Evolutionary conservation across 2,888 invertebrate genomes (phyloP), one percentile per base, ranked within the genome.

Genomic region (Erebia aethiops): DNA sequence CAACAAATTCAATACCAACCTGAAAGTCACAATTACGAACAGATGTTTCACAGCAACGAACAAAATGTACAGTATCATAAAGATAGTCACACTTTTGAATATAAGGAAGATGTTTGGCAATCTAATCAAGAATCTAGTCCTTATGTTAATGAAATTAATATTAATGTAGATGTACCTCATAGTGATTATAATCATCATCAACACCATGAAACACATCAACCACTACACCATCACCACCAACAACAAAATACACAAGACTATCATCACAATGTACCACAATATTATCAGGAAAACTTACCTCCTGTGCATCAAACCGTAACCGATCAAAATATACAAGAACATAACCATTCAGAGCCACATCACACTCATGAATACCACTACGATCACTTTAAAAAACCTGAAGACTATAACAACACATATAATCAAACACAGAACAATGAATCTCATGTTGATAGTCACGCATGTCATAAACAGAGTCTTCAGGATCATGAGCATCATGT

Each of bases 1-100:
- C 76, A 75, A 57, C 75, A 81, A 41, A 71, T 78, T 63, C 73
- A 79, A 62, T 74, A 75, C 67, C 75, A 77, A 66, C 61, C 68
- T 41, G 73, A 80, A 65, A 75, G 72, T 65, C 75, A 76, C 67
- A 76, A 70, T 74, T 70, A 74, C 74, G 78, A 66, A 75, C 74
- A 73, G 69, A 60, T 64, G 51, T 8, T 16, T 49, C 13, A 61
- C 13, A n/a, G 51, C 43, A 14, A 46, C 11, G 51, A 68, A 43
- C 26, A 64, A 35, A 51, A 35, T 52, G 11, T 57, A 13, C 21
- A 57, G 21, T 5, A 18, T 26, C 13, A 21, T 21, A 11, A 57
- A 5, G 54, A 74, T 43, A 69, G 26, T 35, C 49, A 70, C 51
- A 57, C 21, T 49, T 57, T 16, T 11, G 58, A 74, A n/a, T n/a